Conservation (phyloP, 37 sponge, comb jelly and placozoan genomes). For the Dysidea cf. avara region DNA sequence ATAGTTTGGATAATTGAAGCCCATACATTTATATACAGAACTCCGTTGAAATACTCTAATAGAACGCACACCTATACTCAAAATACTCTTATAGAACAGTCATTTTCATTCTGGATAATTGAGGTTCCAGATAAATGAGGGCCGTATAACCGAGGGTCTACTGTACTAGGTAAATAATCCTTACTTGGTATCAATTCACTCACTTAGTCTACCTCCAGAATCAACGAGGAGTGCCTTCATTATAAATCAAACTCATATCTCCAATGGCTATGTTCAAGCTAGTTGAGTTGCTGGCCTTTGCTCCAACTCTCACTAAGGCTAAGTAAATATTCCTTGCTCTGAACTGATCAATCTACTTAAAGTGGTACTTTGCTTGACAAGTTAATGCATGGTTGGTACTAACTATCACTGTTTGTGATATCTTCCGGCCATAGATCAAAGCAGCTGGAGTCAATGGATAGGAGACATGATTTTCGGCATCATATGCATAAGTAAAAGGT, state of each 20-base stretch:
- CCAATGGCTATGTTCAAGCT: neutral
- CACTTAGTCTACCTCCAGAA: conserved; percentile 1
- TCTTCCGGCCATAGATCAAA: conserved; percentile 4
- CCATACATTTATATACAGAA: no score
- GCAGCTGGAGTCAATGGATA: conserved; percentile 19
- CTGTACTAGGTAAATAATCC: no score
- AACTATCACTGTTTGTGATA: neutral
- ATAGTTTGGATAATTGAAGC: no score
- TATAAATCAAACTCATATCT: conserved; percentile 14
- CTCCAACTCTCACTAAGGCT: conserved; percentile 19
- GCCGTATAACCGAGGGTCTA: no score
- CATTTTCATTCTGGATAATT: no score
- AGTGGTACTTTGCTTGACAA: neutral
- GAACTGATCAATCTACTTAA: conserved; percentile 11
- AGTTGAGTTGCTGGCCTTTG: no score
- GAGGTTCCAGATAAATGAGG: no score
- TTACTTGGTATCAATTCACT: no score
- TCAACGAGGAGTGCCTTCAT: conserved; percentile 15
- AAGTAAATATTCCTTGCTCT: conserved; percentile 27
- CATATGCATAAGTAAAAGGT: conserved; percentile 3
- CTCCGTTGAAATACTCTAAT: no score
- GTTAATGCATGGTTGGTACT: neutral
- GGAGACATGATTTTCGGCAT: conserved; percentile 4
- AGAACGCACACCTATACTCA: no score
- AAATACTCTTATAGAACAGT: no score